These are phyloP conservation scores for Silurus meridionalis DNA, from an alignment of 2,113 vertebrate genomes.

Conservation along the genomic window DNA sequence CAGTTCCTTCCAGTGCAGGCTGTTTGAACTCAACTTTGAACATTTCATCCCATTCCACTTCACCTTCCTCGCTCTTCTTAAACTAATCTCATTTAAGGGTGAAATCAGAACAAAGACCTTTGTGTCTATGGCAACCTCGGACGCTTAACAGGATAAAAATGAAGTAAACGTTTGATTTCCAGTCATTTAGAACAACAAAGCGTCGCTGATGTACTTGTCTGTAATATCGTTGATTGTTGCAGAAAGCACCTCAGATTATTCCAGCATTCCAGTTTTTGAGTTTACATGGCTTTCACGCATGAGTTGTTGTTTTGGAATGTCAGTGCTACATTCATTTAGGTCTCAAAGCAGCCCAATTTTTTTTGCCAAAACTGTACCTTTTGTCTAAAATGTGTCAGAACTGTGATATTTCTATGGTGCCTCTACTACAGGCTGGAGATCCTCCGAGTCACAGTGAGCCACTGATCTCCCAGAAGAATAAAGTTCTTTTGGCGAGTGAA, in stretches of 20 bases:
- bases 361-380: background rate
- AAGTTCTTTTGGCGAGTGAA: constrained; percentile 62
- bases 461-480: constrained; percentile 67
- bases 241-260: background rate
- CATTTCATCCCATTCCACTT: constrained; percentile 14
- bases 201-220: background rate
- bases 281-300: background rate
- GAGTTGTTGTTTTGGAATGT: background rate
- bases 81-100: background rate
- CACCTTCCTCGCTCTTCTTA: background rate
- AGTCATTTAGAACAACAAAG: too few relatives aligned
- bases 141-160: background rate
- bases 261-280: background rate
- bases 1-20: background rate
- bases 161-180: background rate
- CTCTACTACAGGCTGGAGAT: constrained; percentile 64
- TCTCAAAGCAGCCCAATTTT: background rate
- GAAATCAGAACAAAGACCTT: background rate
- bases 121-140: too few relatives aligned
- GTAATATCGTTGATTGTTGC: background rate
- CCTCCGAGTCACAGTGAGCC: constrained; percentile 61
- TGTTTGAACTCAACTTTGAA: background rate
- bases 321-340: too few relatives aligned
- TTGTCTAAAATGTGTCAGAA: background rate
- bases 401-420: background rate